phyloP scores from a whole-genome alignment of 1,140 invertebrate species.

The Agrypnia vestita region DNA sequence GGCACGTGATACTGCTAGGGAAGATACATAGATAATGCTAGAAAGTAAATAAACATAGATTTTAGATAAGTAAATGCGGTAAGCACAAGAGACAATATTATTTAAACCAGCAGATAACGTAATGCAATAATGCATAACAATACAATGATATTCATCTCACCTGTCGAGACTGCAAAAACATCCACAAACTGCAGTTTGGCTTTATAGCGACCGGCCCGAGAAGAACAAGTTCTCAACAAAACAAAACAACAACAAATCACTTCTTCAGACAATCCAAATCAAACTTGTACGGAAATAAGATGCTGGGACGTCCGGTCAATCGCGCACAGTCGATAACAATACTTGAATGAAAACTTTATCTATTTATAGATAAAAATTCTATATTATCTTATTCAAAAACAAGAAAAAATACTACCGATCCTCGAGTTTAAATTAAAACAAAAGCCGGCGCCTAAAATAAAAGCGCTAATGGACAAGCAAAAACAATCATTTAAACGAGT shows the following conservation, averaged over 20 bases:
- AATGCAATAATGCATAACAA: background rate
- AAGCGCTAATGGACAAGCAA: background rate
- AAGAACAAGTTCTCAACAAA: background rate
- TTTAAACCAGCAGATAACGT: background rate
- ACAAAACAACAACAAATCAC: constrained; percentile 3
- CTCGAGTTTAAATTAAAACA: background rate
- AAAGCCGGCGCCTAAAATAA: constrained; percentile 5
- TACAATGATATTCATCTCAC: background rate
- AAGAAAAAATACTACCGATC: too few species aligned
- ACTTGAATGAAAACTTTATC: too few species aligned
- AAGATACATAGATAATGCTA: too few species aligned
- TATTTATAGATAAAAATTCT: too few species aligned
- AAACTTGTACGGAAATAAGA: too few species aligned
- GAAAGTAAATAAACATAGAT: too few species aligned
- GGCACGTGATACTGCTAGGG: too few species aligned
- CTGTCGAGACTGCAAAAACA: background rate
- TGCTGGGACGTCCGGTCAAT: too few species aligned
- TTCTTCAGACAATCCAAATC: background rate
- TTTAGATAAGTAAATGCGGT: too few species aligned
- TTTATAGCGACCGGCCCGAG: background rate
- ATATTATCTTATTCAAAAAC: too few species aligned
- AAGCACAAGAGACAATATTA: too few species aligned
- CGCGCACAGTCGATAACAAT: too few species aligned
- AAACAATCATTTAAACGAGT: background rate
- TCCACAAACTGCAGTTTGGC: background rate